Conservation (phyloP, 2,113 vertebrate species). For the Aplodontia rufa region DNA sequence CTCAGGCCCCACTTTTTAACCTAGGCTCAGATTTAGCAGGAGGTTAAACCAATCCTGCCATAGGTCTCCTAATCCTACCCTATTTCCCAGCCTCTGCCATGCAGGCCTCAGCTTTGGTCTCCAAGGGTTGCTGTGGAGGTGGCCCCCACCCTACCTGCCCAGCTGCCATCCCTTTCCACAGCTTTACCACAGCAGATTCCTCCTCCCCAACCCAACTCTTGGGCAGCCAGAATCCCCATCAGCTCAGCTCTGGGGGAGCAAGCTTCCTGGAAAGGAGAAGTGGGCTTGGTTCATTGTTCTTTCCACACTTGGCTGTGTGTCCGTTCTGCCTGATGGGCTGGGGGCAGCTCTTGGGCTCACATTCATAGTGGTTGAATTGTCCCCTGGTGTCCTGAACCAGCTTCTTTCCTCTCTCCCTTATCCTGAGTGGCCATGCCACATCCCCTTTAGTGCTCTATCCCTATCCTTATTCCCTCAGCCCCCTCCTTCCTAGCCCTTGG, state of each 20-base stretch:
- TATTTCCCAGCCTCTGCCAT: not conserved
- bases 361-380: fast-evolving
- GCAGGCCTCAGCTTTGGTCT: fast-evolving
- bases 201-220: not conserved
- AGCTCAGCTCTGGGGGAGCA: fast-evolving
- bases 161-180: fast-evolving
- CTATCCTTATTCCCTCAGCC: not conserved
- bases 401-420: fast-evolving
- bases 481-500: fast-evolving
- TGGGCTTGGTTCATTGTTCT: fast-evolving
- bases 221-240: not conserved
- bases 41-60: not conserved
- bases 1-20: not conserved
- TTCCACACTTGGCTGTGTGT: fast-evolving
- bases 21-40: not conserved
- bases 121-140: not conserved
- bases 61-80: not conserved
- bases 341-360: fast-evolving
- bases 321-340: fast-evolving
- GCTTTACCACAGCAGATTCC: not conserved
- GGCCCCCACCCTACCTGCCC: not conserved
- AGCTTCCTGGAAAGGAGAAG: not conserved
- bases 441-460: fast-evolving
- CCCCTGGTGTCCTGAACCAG: fast-evolving
- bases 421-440: fast-evolving